A percentile compares a stretch with the other conserved stretches of the same genome.
These are phyloP conservation scores for Erinaceus europaeus DNA, from an alignment of 2,113 vertebrate species.

Conservation along the genomic window DNA sequence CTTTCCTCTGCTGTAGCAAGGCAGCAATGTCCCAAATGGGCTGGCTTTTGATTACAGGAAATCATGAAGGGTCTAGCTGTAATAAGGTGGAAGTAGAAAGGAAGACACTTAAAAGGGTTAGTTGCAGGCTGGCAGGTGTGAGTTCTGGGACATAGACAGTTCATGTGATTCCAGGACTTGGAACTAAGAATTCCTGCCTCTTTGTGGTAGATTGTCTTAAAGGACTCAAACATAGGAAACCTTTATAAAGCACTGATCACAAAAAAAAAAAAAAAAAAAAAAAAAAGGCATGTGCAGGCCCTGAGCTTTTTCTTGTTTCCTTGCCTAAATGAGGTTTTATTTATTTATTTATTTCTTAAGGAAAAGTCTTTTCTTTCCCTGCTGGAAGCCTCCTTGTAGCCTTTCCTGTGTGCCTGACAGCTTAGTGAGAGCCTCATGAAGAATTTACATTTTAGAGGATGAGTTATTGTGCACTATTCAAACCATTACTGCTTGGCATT, in stretches of 20 bases:
- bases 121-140: neutral
- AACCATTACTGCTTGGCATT: neutral
- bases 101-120: neutral
- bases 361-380: conserved; percentile 28
- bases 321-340: conserved; percentile 40
- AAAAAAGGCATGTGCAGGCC: neutral
- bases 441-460: neutral
- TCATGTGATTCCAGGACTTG: neutral
- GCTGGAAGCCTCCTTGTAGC: conserved; percentile 3
- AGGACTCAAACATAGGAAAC: conserved; percentile 1
- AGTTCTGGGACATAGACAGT: neutral
- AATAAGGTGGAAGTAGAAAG: neutral
- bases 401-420: neutral
- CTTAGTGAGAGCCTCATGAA: neutral
- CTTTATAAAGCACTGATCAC: conserved; percentile 54
- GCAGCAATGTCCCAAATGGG: neutral
- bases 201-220: neutral
- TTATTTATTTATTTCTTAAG: conserved; percentile 51
- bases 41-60: neutral
- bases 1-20: neutral
- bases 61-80: neutral
- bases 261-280: neutral
- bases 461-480: neutral
- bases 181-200: neutral
- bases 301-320: conserved; percentile 6